These are phyloP conservation scores for Cabera pusaria DNA, from an alignment of 2,888 invertebrate genomes.

Conservation along the genomic window DNA sequence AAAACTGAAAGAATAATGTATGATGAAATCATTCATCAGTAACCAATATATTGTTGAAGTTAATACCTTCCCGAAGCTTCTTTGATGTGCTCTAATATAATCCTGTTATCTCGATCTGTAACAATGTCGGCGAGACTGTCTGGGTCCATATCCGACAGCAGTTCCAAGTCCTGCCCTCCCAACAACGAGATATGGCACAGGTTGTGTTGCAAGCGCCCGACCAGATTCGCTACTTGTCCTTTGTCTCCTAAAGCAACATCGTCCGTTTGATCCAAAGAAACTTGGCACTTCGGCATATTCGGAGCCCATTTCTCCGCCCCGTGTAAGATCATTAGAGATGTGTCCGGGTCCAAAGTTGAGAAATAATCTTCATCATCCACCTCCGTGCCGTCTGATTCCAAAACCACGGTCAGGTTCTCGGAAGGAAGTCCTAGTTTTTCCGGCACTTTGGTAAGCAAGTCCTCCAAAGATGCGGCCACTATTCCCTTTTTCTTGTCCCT, in stretches of 20 bases:
- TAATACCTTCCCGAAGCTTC: constrained; percentile 93
- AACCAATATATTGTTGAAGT: too few relatives aligned
- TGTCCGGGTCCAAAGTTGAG: constrained; percentile 93
- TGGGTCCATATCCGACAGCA: constrained; percentile 95
- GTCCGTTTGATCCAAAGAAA: constrained; percentile 84
- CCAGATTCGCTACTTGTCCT: constrained; percentile 87
- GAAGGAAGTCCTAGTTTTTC: constrained; percentile 87
- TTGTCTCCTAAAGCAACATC: constrained; percentile 77
- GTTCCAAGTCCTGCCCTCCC: constrained; percentile 92
- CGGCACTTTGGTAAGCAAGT: constrained; percentile 89
- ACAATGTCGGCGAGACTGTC: constrained; percentile 93
- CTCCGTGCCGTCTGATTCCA: constrained; percentile 97
- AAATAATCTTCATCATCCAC: constrained; percentile 98
- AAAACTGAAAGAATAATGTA: too few relatives aligned
- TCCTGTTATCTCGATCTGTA: constrained; percentile 87
- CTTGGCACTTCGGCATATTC: constrained; percentile 84
- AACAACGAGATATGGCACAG: constrained; percentile 92
- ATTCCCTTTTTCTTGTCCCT: constrained; percentile 92
- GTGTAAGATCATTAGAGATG: constrained; percentile 91
- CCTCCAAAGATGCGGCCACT: constrained; percentile 90
- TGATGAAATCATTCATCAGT: too few relatives aligned
- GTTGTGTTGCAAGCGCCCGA: constrained; percentile 91
- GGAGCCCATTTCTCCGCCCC: constrained; percentile 90
- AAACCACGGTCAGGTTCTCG: constrained; percentile 89
- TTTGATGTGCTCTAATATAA: constrained; percentile 91